Evolutionary conservation across 2,888 invertebrate genomes (phyloP).

Genomic region (Drosophila recens): DNA sequence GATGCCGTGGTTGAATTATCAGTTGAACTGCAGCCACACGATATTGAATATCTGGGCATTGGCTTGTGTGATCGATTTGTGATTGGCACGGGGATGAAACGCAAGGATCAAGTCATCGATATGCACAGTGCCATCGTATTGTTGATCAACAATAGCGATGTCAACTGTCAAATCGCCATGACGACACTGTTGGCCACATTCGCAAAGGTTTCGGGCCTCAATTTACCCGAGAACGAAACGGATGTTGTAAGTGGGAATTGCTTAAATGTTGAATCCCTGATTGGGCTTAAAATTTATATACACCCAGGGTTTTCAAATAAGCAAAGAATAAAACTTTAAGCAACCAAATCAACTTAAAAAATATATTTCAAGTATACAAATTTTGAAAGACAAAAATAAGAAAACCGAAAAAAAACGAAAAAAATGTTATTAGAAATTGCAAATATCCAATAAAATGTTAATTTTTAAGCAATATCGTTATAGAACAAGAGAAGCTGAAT

Average conservation of each 20-base stretch:
- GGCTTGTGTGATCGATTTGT: constrained; percentile 29
- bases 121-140: constrained; percentile 36
- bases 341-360: too few species aligned
- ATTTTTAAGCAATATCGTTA: too few species aligned
- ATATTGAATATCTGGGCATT: constrained; percentile 35
- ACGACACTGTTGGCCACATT: constrained; percentile 46
- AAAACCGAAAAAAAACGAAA: too few species aligned
- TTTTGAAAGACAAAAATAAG: too few species aligned
- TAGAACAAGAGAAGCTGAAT: too few species aligned
- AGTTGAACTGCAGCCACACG: constrained; percentile 2
- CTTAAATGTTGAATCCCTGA: too few species aligned
- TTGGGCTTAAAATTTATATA: too few species aligned
- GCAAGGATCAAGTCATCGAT: constrained; percentile 34
- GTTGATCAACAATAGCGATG: constrained; percentile 23
- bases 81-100: constrained; percentile 27
- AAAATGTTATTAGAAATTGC: too few species aligned
- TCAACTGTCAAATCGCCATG: constrained; percentile 35
- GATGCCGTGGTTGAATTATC: constrained; percentile 23
- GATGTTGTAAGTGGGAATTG: constrained; percentile 26
- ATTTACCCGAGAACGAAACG: background rate
- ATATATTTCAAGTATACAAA: too few species aligned
- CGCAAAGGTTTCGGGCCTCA: constrained; percentile 20
- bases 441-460: too few species aligned
- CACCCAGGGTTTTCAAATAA: too few species aligned
- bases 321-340: too few species aligned